Base-by-base conservation (phyloP, 1,140 invertebrate species). In the Drosophila pseudoobscura region DNA sequence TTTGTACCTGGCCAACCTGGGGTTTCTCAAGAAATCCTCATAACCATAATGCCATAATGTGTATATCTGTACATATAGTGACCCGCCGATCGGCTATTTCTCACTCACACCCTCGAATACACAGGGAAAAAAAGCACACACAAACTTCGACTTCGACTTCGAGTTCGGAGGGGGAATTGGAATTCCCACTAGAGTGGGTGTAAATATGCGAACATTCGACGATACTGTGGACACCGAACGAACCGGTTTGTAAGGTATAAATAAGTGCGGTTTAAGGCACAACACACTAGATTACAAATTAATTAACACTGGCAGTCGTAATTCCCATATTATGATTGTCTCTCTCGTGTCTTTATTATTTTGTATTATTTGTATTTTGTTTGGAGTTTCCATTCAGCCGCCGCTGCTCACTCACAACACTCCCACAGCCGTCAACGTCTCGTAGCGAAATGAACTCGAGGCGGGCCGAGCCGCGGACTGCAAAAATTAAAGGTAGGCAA, bases 201-300 rank as follows among this genome's bases (percentile, higher is more conserved):
- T 69, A 31, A 68, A n/a, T 56, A 56, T 31, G 45, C 26, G 35
- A 69, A 44, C 64, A 20, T 44, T 49, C 64, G 11, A 39, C 35
- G 35, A 39, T 39, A 39, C 35, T 39, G 35, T 11, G 35, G 35
- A 11, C 35, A 39, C 35, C 13, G 35, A 57, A 70, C 66, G 35
- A 69, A 70, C 66, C 66, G 66, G 66, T 70, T 70, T 29, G n/a
- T 41, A 35, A 39, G 31, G 17, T 35, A 41, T 53, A 15, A 6
- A 53, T 41, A 26, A 5, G 17, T 5, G 3, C 7, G 52, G 51
- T 24, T 26, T 55, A 41, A 68, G 49, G 55, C 66, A 50, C 66
- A 70, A 50, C 66, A 70, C 66, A 53, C 60, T 74, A 58, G 53
- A 73, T 75, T 49, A 53, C 61, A 56, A 54, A 22, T 75, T 58